Conservation (phyloP, 2,888 invertebrate genomes). For the Pachliopta kotzebuea region DNA sequence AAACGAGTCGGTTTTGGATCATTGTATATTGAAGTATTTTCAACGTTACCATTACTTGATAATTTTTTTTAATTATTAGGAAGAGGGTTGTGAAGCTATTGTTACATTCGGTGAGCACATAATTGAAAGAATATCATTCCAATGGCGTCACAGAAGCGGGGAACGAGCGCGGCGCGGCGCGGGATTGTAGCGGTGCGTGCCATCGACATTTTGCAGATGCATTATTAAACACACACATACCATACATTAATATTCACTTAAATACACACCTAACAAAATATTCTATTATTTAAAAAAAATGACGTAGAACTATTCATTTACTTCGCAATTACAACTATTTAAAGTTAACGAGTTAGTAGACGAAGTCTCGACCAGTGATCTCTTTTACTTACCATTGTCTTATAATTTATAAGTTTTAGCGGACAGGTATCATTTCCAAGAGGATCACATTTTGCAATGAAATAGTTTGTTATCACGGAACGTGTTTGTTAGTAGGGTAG, state of each 20-base stretch:
- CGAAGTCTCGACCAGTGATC: no score
- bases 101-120: constrained; percentile 29
- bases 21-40: no score
- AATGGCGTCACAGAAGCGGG: constrained; percentile 37
- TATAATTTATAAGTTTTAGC: constrained; percentile 9
- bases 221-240: constrained; percentile 17
- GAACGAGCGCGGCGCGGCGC: constrained; percentile 19
- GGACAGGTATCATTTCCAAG: constrained; percentile 13
- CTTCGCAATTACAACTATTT: no score
- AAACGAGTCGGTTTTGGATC: no score
- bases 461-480: constrained; percentile 19
- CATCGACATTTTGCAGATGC: constrained; percentile 19
- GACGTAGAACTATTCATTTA: no score
- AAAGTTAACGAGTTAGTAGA: no score
- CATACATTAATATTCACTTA: constrained; percentile 5
- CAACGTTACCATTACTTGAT: neutral
- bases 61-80: neutral
- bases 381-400: constrained; percentile 21
- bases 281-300: no score
- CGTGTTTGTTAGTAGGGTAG: constrained; percentile 2
- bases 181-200: constrained; percentile 23
- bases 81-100: neutral
- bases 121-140: constrained; percentile 36
- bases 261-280: neutral
- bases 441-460: constrained; percentile 14